These are phyloP conservation scores for Calidris pygmaea DNA, from an alignment of 2,113 vertebrate species.

Conservation along the genomic window DNA sequence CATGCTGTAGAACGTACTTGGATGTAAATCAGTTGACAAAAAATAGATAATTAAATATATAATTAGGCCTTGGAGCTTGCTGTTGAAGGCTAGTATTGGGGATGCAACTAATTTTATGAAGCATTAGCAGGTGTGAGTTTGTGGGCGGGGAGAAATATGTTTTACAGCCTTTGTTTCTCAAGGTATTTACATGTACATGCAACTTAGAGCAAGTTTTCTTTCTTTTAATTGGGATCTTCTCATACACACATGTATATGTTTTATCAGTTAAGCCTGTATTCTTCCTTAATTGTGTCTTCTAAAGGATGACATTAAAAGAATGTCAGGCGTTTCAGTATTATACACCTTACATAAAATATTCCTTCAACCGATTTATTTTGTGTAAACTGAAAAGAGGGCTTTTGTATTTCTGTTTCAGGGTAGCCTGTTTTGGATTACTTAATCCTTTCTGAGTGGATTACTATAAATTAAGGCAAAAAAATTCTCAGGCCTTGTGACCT, in stretches of 20 bases:
- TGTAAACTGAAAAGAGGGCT: not conserved
- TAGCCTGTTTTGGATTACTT: not conserved
- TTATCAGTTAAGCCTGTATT: not conserved
- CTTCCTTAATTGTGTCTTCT: not conserved
- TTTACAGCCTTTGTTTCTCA: not conserved
- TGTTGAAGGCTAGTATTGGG: not conserved
- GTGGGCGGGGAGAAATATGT: not conserved
- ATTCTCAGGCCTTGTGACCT: not conserved
- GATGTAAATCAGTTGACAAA: conserved; percentile 53
- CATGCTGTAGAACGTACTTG: conserved; percentile 21
- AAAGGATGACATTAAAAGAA: not conserved
- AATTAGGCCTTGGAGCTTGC: conserved; percentile 30
- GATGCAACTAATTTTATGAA: not conserved
- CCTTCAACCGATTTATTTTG: not conserved
- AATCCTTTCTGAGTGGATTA: conserved; percentile 18
- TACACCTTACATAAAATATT: not conserved
- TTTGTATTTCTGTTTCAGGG: not conserved
- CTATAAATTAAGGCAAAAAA: not conserved
- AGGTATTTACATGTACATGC: not conserved
- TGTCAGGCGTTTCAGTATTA: not conserved
- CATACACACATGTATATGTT: not conserved
- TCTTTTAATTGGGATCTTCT: not conserved
- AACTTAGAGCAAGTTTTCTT: not conserved
- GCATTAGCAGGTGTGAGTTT: not conserved
- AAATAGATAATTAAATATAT: conserved; percentile 62